phyloP scores from a whole-genome alignment of 1,140 invertebrate genomes.

The Leptinotarsa lineolata region DNA sequence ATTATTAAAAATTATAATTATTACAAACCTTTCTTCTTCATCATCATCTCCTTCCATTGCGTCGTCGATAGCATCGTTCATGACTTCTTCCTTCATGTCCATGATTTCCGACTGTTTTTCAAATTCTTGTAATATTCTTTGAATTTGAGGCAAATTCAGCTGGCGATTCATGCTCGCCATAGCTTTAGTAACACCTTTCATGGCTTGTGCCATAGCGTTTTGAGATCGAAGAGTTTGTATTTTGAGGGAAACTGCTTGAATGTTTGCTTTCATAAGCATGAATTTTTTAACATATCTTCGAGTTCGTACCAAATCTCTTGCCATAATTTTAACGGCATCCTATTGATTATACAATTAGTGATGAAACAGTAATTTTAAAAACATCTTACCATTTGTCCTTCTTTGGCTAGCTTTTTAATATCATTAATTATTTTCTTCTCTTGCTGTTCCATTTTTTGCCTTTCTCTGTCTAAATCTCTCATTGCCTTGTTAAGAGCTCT shows the following conservation, averaged over 20 bases:
- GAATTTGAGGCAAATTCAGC: slow-evolving; percentile 98
- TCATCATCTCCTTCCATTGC: slow-evolving; percentile 98
- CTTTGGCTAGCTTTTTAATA: slow-evolving; percentile 99
- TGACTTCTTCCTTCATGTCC: slow-evolving; percentile 99
- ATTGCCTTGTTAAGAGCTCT: slow-evolving; percentile 98
- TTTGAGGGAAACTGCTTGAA: slow-evolving; percentile 98
- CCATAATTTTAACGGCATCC: slow-evolving; percentile 99
- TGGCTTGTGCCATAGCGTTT: slow-evolving; percentile 99
- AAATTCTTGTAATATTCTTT: slow-evolving; percentile 98
- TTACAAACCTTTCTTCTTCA: slow-evolving; percentile 89
- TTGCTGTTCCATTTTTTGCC: slow-evolving; percentile 95
- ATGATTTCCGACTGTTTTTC: slow-evolving; percentile 99
- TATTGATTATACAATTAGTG: slow-evolving; percentile 51
- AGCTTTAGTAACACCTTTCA: slow-evolving; percentile 98
- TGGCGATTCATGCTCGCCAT: slow-evolving; percentile 99
- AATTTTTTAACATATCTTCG: slow-evolving; percentile 97
- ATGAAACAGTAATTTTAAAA: not conserved
- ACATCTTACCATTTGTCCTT: slow-evolving; percentile 91
- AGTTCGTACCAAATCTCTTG: slow-evolving; percentile 97
- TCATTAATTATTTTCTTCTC: slow-evolving; percentile 98
- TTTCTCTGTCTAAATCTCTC: slow-evolving; percentile 94
- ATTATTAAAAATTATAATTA: not conserved
- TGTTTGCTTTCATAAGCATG: slow-evolving; percentile 99
- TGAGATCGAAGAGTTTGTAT: slow-evolving; percentile 98
- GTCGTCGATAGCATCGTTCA: slow-evolving; percentile 99